Percentiles rank a stretch among this genome's conserved stretches.
Evolutionary conservation across 2,888 invertebrate species (phyloP).

Genomic region (Drosophila melanocephala): DNA sequence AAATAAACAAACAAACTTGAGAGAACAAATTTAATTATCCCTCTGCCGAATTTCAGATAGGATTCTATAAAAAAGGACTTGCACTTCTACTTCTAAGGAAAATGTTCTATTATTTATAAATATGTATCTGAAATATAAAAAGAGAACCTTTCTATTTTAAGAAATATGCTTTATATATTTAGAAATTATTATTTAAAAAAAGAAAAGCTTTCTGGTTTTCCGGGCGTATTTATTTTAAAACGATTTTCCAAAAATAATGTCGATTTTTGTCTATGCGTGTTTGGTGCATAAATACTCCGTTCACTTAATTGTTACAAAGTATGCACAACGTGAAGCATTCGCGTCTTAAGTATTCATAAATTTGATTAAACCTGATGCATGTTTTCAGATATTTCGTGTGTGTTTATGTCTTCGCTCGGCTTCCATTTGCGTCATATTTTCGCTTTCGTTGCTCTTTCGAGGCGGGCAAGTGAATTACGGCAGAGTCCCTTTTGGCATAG

Average conservation of each 20-base stretch:
- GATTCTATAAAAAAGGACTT: not conserved
- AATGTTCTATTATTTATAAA: not conserved
- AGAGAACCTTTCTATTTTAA: not conserved
- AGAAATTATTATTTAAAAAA: not conserved
- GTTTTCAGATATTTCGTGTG: not conserved
- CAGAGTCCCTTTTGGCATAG: not conserved
- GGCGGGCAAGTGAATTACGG: constrained; percentile 10
- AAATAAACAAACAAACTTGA: not conserved
- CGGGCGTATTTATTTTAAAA: not conserved
- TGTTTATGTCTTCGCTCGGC: not conserved
- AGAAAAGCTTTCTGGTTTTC: not conserved
- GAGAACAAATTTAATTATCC: not conserved
- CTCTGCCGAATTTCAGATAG: not conserved
- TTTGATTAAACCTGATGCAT: constrained; percentile 4
- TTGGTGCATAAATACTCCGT: not conserved
- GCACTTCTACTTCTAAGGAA: not conserved
- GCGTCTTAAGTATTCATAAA: not conserved
- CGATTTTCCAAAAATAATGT: not conserved
- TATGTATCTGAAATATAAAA: not conserved
- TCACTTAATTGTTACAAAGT: not conserved
- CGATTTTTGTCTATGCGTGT: not conserved
- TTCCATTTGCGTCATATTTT: not conserved
- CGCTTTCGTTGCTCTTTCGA: not conserved
- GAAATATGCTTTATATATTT: not conserved
- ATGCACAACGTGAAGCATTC: not conserved